These are phyloP conservation scores for Eira barbara DNA, from an alignment of 2,113 vertebrate species.

Conservation along the genomic window DNA sequence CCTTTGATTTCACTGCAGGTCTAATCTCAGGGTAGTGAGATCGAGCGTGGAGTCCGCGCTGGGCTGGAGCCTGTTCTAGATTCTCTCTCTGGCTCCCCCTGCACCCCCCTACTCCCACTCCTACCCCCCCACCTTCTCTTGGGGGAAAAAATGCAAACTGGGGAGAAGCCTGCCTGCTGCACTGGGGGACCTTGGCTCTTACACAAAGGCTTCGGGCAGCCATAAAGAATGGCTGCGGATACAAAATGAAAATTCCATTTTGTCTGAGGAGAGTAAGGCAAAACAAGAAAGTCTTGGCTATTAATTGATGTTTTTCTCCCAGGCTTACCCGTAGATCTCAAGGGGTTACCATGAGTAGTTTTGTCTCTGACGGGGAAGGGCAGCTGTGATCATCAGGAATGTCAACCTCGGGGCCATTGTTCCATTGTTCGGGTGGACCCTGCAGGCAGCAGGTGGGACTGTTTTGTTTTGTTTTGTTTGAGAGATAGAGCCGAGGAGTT, in stretches of 20 bases:
- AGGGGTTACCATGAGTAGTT: not conserved
- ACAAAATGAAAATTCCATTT: not conserved
- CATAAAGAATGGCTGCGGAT: not conserved
- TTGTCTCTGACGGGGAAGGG: not conserved
- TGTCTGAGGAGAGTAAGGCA: not conserved
- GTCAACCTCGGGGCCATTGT: not conserved
- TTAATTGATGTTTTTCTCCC: not conserved
- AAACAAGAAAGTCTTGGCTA: not conserved
- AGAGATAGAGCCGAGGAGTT: not conserved
- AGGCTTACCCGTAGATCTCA: not conserved
- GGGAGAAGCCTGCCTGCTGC: not conserved
- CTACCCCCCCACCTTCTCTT: too few species aligned
- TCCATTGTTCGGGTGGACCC: not conserved
- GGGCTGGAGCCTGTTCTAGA: not conserved
- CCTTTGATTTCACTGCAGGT: not conserved
- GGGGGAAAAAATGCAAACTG: too few species aligned
- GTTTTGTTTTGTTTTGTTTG: not conserved
- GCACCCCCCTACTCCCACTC: too few species aligned
- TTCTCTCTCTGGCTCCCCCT: not conserved
- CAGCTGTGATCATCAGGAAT: not conserved
- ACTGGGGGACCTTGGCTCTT: not conserved
- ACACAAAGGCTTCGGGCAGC: not conserved
- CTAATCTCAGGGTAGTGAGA: not conserved
- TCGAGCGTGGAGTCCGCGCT: fast-evolving
- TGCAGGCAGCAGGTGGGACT: not conserved